Evolutionary conservation across 2,797 vertebrate genomes (phyloP).

Genomic region (Sebastes melanostomus): DNA sequence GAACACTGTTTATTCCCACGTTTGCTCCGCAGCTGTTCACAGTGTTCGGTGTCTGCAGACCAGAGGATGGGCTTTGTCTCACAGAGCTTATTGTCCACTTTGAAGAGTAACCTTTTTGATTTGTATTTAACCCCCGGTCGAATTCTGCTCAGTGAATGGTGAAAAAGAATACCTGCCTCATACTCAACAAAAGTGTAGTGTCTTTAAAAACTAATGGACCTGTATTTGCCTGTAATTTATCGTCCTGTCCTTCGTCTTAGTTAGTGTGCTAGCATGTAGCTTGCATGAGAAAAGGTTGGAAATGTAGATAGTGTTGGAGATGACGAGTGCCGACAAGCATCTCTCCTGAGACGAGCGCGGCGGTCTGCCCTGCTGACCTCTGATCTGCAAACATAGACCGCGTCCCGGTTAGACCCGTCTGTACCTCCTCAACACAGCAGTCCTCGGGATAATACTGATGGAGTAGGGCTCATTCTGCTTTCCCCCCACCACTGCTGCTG

Average conservation of each 20-base stretch:
- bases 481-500: neutral
- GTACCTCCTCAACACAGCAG: conserved; percentile 7
- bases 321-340: conserved; percentile 39
- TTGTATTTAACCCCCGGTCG: conserved; percentile 54
- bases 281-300: conserved; percentile 77
- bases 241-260: conserved; percentile 75
- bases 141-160: conserved; percentile 51
- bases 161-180: conserved; percentile 61
- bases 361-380: conserved; percentile 45
- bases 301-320: conserved; percentile 67
- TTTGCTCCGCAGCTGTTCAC: neutral
- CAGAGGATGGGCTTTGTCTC: conserved; percentile 57
- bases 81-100: conserved; percentile 34
- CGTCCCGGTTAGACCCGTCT: conserved; percentile 25
- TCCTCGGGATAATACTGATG: neutral
- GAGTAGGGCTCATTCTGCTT: neutral
- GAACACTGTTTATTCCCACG: neutral
- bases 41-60: conserved; percentile 58
- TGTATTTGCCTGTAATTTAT: conserved; percentile 78
- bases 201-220: conserved; percentile 73
- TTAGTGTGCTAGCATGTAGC: conserved; percentile 80
- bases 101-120: conserved; percentile 36
- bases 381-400: conserved; percentile 67
- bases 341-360: conserved; percentile 41
- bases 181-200: conserved; percentile 68